Evolutionary conservation across 2,797 vertebrate genomes (phyloP).

Genomic region (Poecilia picta): DNA sequence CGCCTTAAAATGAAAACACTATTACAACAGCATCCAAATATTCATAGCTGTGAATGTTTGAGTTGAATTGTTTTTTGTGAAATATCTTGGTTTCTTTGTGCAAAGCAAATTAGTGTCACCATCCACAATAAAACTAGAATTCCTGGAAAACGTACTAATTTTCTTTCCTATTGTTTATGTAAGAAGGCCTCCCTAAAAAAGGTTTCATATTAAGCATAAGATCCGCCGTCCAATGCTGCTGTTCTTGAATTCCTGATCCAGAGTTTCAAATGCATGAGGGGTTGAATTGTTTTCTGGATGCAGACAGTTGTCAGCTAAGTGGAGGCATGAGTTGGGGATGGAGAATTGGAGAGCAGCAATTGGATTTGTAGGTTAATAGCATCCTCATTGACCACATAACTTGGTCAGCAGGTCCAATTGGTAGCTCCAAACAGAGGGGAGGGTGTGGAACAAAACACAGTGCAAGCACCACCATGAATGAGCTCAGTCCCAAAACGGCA

Average conservation of each 20-base stretch:
- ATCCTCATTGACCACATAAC: conserved; percentile 60
- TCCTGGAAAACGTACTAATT: too few species aligned
- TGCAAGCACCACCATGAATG: conserved; percentile 44
- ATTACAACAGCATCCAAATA: not conserved
- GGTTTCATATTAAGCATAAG: not conserved
- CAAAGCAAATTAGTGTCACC: not conserved
- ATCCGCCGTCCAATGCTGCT: not conserved
- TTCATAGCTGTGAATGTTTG: not conserved
- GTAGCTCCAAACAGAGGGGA: conserved; percentile 30
- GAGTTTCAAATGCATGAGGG: not conserved
- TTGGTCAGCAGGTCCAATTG: conserved; percentile 46
- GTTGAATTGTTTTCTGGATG: conserved; percentile 19
- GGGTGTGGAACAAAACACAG: conserved; percentile 21
- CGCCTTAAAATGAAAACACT: not conserved
- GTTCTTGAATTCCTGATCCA: not conserved
- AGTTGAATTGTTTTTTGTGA: too few species aligned
- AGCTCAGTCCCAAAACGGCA: conserved; percentile 42
- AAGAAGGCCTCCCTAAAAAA: not conserved
- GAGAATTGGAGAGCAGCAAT: conserved; percentile 32
- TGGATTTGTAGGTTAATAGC: conserved; percentile 68
- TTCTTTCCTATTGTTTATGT: too few species aligned
- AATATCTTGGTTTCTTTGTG: too few species aligned
- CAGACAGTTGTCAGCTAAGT: conserved; percentile 24
- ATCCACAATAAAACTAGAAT: not conserved
- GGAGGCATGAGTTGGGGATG: conserved; percentile 12